A percentile compares a stretch with the other conserved stretches of the same genome.
phyloP scores from a whole-genome alignment of 2,113 vertebrate species.

The Arizona elegans region DNA sequence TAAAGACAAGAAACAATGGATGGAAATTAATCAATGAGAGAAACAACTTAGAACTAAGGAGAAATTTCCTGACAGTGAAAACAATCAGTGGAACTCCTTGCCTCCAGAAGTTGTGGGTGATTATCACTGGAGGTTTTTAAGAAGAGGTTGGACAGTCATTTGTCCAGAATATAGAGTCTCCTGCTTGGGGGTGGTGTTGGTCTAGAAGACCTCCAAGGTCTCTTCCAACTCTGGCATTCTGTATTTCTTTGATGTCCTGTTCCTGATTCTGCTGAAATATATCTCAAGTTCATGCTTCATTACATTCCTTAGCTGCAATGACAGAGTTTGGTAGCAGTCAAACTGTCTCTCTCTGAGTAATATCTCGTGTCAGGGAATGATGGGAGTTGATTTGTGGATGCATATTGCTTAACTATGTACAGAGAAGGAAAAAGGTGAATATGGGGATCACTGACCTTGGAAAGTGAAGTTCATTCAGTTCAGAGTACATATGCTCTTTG shows the following conservation, averaged over 20 bases:
- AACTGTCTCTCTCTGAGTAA: neutral
- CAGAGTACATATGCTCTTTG: constrained; percentile 29
- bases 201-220: neutral
- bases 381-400: neutral
- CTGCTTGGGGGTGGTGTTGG: neutral
- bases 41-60: neutral
- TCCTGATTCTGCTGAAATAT: neutral
- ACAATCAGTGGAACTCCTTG: neutral
- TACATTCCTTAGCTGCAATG: neutral
- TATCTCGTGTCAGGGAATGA: neutral
- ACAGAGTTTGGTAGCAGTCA: neutral
- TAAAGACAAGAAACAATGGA: neutral
- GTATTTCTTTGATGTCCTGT: neutral
- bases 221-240: neutral
- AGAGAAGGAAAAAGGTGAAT: constrained; percentile 53
- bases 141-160: neutral
- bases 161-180: neutral
- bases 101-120: neutral
- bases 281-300: neutral
- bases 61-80: neutral
- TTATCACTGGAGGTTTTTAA: neutral
- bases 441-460: constrained; percentile 43
- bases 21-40: neutral
- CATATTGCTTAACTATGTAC: constrained; percentile 38
- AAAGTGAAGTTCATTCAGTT: neutral